Conservation (phyloP, 2,113 vertebrate species). For the Pogona vitticeps region DNA sequence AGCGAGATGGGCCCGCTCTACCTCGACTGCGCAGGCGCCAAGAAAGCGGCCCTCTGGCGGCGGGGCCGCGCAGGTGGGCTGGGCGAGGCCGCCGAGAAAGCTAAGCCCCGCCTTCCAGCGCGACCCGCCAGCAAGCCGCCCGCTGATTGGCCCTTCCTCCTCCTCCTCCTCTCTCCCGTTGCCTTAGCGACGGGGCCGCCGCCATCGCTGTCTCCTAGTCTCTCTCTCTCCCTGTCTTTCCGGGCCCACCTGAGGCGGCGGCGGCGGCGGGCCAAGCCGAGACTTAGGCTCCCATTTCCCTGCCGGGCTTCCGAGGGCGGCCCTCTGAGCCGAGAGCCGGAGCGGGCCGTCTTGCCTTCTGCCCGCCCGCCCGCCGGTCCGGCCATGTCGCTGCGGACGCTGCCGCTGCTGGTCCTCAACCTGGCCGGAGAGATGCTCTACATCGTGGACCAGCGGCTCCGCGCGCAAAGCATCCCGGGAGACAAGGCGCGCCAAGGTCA, state of each 20-base stretch:
- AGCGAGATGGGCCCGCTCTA: not conserved
- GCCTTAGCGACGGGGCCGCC: not conserved
- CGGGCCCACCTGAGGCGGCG: too few relatives aligned
- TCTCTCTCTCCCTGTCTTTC: not conserved
- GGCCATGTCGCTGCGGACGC: constrained; percentile 85
- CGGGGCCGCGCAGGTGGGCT: not conserved
- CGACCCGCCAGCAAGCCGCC: constrained; percentile 75
- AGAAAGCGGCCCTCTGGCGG: not conserved
- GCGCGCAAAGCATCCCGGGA: constrained; percentile 88
- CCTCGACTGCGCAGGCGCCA: not conserved
- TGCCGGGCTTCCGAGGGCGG: too few relatives aligned
- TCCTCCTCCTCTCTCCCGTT: constrained; percentile 27
- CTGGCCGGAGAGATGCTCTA: constrained; percentile 94
- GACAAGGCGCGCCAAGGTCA: constrained; percentile 92
- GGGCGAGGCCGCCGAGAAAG: not conserved
- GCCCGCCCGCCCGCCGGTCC: constrained; percentile 49
- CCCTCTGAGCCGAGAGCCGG: not conserved
- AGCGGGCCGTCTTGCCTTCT: too few relatives aligned
- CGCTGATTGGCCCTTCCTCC: constrained; percentile 75
- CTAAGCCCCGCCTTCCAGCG: not conserved
- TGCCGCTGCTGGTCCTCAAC: constrained; percentile 92
- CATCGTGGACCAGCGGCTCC: constrained; percentile 90
- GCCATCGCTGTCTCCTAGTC: too few relatives aligned
- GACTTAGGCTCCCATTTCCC: too few relatives aligned
- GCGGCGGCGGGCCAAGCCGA: too few relatives aligned